Evolutionary conservation across 2,797 vertebrate genomes (phyloP), one percentile per base, ranked within the genome.

Genomic region (Microtus agrestis): DNA sequence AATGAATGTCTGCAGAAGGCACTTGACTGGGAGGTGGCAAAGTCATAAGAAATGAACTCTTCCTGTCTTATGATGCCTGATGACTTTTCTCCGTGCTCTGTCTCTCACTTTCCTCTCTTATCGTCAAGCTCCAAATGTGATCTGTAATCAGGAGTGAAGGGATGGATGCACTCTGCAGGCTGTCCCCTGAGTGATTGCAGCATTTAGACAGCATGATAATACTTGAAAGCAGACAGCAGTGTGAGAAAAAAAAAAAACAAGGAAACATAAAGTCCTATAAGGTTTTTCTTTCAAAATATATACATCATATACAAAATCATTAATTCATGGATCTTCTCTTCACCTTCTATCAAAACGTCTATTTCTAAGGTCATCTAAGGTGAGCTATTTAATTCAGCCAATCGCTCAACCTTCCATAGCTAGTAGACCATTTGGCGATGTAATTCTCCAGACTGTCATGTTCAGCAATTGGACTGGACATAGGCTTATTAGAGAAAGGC

Each of bases 401-500:
- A 29, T 97, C 87, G 95, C 96, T 96, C 91, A 95, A 54, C 91
- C 95, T 97, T 97, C 97, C 91, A 89, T 95, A 77, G 76, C 87
- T 69, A 67, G 93, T 93, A 96, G 97, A 97, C 94, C 96, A 94
- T 97, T 97, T 93, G 92, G 94, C 79, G 8, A 96, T 92, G 90
- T 94, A 97, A 97, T 97, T 97, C 96, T 96, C 79, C 90, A 96
- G 96, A 97, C 87, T 97, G 97, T 96, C 96, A 93, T 96, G 96
- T 97, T 97, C 97, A 93, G 88, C 96, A 95, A 97, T 97, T 97
- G 97, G 79, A 97, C 95, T 89, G 95, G 97, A 97, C 95, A 95
- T 95, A 96, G 92, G 76, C 97, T 97, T 97, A 97, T 97, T 97
- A 97, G 96, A 97, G 96, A 95, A 97, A 79, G 96, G 97, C 95